These are phyloP conservation scores for Oreochromis grahami DNA, from an alignment of 2,797 vertebrate species.

Conservation along the genomic window DNA sequence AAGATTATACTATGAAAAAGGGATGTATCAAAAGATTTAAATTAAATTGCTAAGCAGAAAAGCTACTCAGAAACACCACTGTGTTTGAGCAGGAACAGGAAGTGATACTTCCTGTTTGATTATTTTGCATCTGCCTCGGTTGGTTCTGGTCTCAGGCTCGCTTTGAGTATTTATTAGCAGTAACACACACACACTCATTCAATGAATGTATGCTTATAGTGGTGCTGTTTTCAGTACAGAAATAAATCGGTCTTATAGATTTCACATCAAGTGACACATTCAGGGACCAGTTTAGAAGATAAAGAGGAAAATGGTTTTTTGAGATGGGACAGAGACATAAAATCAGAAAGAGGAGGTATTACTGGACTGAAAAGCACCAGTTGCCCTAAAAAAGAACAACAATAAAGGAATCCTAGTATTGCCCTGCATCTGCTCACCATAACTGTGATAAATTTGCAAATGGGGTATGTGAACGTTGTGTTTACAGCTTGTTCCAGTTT, in stretches of 20 bases:
- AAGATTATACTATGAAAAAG: no score
- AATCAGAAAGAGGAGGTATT: not conserved
- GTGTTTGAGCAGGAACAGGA: no score
- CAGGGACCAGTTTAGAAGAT: not conserved
- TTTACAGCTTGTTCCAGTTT: not conserved
- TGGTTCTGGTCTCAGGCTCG: not conserved
- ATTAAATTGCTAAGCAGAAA: no score
- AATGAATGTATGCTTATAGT: not conserved
- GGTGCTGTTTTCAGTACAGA: not conserved
- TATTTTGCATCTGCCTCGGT: not conserved
- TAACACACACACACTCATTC: not conserved
- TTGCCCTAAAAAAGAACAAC: not conserved
- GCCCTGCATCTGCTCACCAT: not conserved
- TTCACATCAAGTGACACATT: not conserved
- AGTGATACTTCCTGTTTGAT: not conserved
- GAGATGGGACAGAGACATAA: not conserved
- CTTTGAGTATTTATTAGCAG: not conserved
- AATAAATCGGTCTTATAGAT: not conserved
- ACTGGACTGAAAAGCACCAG: not conserved
- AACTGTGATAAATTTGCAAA: not conserved
- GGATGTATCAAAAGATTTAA: no score
- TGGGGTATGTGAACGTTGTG: not conserved
- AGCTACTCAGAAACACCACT: no score
- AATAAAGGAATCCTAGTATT: not conserved
- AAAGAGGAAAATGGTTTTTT: not conserved